These are phyloP conservation scores for Graphium colonna DNA, from an alignment of 2,888 invertebrate species.

Conservation along the genomic window DNA sequence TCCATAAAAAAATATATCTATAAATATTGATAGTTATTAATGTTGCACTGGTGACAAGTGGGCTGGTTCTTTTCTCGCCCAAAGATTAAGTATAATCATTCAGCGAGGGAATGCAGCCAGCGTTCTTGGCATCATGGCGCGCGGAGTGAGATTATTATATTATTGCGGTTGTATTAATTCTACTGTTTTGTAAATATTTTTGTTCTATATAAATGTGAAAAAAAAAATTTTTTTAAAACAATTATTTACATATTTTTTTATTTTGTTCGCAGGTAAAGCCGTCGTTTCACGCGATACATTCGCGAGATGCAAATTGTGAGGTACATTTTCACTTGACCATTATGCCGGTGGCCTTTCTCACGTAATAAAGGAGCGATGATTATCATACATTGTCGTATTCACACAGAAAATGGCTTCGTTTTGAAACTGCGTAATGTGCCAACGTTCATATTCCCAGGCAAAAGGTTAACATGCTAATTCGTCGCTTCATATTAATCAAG, in stretches of 20 bases:
- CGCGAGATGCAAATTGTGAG: constrained; percentile 6
- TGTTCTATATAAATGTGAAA: too few relatives aligned
- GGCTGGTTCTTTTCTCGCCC: too few relatives aligned
- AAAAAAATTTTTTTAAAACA: too few relatives aligned
- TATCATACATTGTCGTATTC: constrained; percentile 30
- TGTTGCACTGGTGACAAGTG: too few relatives aligned
- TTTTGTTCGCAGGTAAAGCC: constrained; percentile 14
- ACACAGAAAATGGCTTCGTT: constrained; percentile 37
- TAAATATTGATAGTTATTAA: too few relatives aligned
- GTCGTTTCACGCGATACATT: neutral
- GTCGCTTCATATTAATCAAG: constrained; percentile 24
- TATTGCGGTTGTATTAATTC: too few relatives aligned
- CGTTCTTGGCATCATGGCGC: too few relatives aligned
- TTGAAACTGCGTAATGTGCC: constrained; percentile 42
- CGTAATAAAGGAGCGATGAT: constrained; percentile 22
- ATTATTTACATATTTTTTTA: neutral
- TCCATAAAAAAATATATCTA: too few relatives aligned
- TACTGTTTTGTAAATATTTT: too few relatives aligned
- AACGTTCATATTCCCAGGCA: constrained; percentile 51
- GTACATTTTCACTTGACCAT: constrained; percentile 15
- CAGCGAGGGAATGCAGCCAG: too few relatives aligned
- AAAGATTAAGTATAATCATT: too few relatives aligned
- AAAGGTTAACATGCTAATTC: constrained; percentile 63
- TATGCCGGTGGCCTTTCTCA: constrained; percentile 21
- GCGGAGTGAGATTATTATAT: too few relatives aligned